Percentiles rank a stretch among this genome's conserved stretches.
phyloP scores from a whole-genome alignment of 2,113 vertebrate species.

The Hylia prasina region DNA sequence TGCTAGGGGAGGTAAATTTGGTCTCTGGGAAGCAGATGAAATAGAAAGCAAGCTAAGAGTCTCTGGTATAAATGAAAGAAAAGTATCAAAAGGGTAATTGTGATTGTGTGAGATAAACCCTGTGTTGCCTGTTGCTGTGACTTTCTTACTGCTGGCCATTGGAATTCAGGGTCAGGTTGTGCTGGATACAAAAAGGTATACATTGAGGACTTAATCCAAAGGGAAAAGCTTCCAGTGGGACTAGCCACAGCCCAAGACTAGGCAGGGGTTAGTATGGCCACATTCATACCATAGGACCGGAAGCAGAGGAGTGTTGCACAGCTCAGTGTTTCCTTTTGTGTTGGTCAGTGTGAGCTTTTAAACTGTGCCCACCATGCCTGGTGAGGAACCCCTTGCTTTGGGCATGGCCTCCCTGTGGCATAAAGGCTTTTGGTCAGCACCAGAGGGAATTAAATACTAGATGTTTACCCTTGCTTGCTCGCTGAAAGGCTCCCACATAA shows the following conservation, averaged over 20 bases:
- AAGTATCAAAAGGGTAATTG: background rate
- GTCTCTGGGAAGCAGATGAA: background rate
- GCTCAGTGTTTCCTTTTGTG: background rate
- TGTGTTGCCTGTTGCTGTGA: background rate
- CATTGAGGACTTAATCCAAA: background rate
- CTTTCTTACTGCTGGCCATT: background rate
- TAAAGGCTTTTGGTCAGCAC: background rate
- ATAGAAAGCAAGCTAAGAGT: background rate
- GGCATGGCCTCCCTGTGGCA: background rate
- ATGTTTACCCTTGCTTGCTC: background rate
- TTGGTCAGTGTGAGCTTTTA: background rate
- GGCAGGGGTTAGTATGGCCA: background rate
- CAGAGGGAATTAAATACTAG: background rate
- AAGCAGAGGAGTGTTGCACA: background rate
- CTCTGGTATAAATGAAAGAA: background rate
- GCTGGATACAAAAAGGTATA: background rate
- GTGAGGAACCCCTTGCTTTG: background rate
- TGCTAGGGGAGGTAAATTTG: background rate
- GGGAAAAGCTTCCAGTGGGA: background rate
- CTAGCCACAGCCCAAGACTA: background rate
- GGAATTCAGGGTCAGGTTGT: background rate
- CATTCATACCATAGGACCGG: background rate
- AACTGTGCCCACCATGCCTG: accelerated
- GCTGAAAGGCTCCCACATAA: background rate
- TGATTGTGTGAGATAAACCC: background rate